Evolutionary conservation across 2,797 vertebrate species (phyloP), one percentile per base, ranked within the genome.

Genomic region (Clamator glandarius): DNA sequence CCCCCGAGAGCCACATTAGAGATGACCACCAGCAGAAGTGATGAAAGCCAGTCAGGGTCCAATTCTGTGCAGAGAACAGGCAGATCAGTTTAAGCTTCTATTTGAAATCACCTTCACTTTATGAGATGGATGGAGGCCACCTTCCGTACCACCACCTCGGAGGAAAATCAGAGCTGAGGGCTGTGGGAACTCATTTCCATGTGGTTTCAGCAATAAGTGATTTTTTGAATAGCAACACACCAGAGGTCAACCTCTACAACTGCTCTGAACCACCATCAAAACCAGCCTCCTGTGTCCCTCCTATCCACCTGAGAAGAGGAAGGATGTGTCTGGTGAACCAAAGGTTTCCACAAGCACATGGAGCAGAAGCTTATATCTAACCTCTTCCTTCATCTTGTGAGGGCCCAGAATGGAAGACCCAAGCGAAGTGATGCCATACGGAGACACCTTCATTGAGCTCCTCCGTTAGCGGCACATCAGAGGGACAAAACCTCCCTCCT

Each of bases 171-270:
- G 81, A 92, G 84, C 52, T 1, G 10, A 89, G 68, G 63, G 81
- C 70, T 84, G 92, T 28, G 52, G 70, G 67, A 72, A 74, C 87
- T 95, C 67, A 96, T 94, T 96, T 96, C 83, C 93, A 84, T 94
- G 95, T 90, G 91, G 94, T 96, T 96, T 95, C 79, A 89, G 82
- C 1, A 12, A 90, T 46, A 96, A 90, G 87, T 85, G 94, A 84
- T 92, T 88, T 93, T 42, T 86, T 79, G 61, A 79, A 84, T 61
- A 88, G 87, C 0, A 0, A 78, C 59, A 84, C 42, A 61, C 66
- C 57, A 93, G 92, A 96, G 72, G 79, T 95, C 79, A 94, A 78
- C 58, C 89, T 92, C 87, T 0, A 2, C 80, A 92, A 50, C 82
- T 1, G 2, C 52, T 46, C 19, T 90, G 85, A 94, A 93, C 87